Base-by-base conservation (phyloP, 2,113 vertebrate genomes). In the Pelusios castaneus region DNA sequence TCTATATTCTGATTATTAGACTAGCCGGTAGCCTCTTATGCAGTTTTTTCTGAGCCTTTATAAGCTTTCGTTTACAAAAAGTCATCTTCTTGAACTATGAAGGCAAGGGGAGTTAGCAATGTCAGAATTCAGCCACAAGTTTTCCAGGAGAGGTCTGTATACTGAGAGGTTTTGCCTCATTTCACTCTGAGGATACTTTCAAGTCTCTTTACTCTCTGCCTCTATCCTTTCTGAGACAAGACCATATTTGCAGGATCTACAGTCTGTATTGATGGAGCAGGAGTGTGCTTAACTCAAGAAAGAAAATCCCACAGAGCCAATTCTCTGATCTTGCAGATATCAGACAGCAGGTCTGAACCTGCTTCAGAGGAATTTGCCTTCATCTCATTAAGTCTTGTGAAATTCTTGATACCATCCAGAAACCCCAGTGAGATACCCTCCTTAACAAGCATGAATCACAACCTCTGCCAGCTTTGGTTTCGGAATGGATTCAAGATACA, bases 91-190 rank as follows among this genome's bases (percentile, higher is more conserved):
- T 75, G 76, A 41, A 58, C 25, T 70, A 43, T 75, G 8, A 84
- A 24, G 67, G 91, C 91, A 8, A 7, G 70, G 91, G n/a, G 86
- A 7, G 67, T 89, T 87, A 76, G 38, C 43, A 22, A 76, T 12
- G 22, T 76, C 73, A 45, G 38, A 41, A 76, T 27, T 43, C 25
- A 76, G 41, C 13, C 80, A 89, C 70, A 95, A 60, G 85, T 79
- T 94, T 63, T 83, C 91, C 88, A 96, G 95, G 85, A 92, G 86
- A 91, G 52, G 43, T 93, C 88, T 19, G 88, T 85, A 87, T 43
- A 70, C 81, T 73, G 60, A 91, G 85, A 84, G 80, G 70, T 54
- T 76, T 27, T 76, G 21, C 22, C 91, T 96, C 94, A 90, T 85
- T 88, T 79, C 87, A 91, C 88, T 70, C 88, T 2, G 6, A 60